Base-by-base conservation (phyloP, 1,140 invertebrate species). In the Drosophila kepulauana region DNA sequence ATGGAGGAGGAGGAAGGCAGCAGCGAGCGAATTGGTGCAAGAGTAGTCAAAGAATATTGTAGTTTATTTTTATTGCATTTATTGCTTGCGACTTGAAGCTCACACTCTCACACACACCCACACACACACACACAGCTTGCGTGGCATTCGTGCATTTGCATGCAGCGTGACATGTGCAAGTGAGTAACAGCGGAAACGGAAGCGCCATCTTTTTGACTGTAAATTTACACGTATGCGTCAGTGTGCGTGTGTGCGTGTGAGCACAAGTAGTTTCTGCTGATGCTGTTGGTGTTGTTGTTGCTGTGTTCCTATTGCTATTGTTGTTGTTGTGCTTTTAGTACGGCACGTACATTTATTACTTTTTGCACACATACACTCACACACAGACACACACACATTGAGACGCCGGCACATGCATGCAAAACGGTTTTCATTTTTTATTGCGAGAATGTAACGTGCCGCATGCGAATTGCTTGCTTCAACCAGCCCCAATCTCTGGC, bases 391-490 rank as follows among this genome's bases (percentile, higher is more conserved):
- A 57, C 67, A 63, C 30, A 57, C 58, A 45, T 45, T 20, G 75
- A 75, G 75, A 76, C 71, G 46, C 69, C 52, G 51, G 71, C 76
- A 87, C 79, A 88, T 89, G 85, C 85, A 89, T 88, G 85, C 85
- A 88, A 88, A 88, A 75, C 78, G 85, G 78, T 89, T 76, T 81
- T 79, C 85, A 81, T 89, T 89, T 89, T 88, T 89, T 89, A 89
- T 89, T 89, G 85, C 85, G 68, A 85, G 73, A 76, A 89, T 89
- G 85, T 89, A 89, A 89, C 85, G 85, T 89, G 85, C 85, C 81
- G 85, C 85, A 88, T 88, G 85, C 85, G 85, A 88, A 88, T 88
- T 89, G 79, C 85, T 84, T 89, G 85, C 85, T 88, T 89, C 78
- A 63, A 54, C 49, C 46, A 63, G 58, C 49, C 46, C 46, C 58